These are phyloP conservation scores for Glomeris maerens DNA, from an alignment of 1,140 invertebrate genomes.

Conservation along the genomic window DNA sequence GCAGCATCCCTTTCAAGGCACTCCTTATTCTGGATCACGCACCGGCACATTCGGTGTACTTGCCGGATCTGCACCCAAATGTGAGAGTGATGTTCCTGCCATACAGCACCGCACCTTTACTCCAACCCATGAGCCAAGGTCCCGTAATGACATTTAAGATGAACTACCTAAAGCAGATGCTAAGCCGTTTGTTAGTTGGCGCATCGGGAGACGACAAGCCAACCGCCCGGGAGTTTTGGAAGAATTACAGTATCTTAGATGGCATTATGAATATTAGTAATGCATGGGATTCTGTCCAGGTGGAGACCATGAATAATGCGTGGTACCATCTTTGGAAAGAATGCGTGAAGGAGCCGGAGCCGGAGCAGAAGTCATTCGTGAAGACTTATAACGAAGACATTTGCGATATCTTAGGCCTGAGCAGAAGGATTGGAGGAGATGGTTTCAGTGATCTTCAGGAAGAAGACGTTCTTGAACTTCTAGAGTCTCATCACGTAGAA, in stretches of 20 bases:
- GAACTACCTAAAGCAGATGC: not conserved
- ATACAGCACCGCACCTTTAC: not conserved
- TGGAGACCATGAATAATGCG: not conserved
- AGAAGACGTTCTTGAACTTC: too few relatives aligned
- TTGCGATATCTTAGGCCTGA: too few relatives aligned
- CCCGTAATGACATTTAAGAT: not conserved
- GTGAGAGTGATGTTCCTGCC: conserved; percentile 4
- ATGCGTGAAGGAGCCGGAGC: too few relatives aligned
- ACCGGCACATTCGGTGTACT: not conserved
- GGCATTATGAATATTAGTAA: not conserved
- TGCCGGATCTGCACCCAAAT: not conserved
- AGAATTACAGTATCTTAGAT: not conserved
- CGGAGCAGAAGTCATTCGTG: too few relatives aligned
- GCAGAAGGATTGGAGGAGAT: too few relatives aligned
- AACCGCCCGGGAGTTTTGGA: not conserved
- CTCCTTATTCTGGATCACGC: conserved; percentile 1
- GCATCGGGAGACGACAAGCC: not conserved
- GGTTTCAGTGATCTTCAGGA: too few relatives aligned
- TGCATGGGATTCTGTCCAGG: conserved; percentile 1
- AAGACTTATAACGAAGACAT: too few relatives aligned
- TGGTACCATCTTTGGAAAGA: not conserved
- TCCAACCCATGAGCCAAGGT: conserved; percentile 5
- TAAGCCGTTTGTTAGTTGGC: not conserved
- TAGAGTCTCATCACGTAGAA: too few relatives aligned
- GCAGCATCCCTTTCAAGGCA: not conserved